Conservation (phyloP, 2,797 vertebrate genomes). For the Ceryle rudis region DNA sequence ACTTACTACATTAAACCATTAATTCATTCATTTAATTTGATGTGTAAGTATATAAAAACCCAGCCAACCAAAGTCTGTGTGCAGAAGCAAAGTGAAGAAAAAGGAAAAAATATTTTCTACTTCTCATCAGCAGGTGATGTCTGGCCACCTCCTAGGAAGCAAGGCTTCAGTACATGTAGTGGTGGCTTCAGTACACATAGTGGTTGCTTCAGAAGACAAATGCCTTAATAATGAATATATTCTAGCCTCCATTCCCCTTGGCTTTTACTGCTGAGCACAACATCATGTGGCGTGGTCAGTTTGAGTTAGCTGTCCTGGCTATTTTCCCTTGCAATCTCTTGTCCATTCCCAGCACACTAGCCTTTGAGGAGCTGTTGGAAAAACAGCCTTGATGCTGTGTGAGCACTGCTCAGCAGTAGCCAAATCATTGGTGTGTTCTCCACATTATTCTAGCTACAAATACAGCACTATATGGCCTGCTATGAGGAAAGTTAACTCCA, state of each 20-base stretch:
- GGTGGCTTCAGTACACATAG: neutral
- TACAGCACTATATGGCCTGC: too few relatives aligned
- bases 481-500: neutral
- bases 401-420: neutral
- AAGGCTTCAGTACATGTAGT: neutral
- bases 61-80: neutral
- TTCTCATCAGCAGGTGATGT: neutral
- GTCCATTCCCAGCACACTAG: too few relatives aligned
- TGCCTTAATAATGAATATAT: neutral
- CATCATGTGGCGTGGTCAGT: neutral
- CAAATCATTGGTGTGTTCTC: neutral
- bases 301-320: neutral
- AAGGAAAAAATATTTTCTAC: neutral
- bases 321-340: too few relatives aligned
- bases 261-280: neutral
- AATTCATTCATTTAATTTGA: too few relatives aligned
- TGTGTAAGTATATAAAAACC: too few relatives aligned
- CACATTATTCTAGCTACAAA: neutral
- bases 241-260: fast-evolving
- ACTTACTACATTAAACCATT: too few relatives aligned
- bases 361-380: too few relatives aligned
- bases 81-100: neutral
- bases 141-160: neutral
- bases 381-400: too few relatives aligned
- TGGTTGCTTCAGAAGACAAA: neutral